Evolutionary conservation across 2,888 invertebrate species (phyloP).

Genomic region (Iselma pallidipennis): DNA sequence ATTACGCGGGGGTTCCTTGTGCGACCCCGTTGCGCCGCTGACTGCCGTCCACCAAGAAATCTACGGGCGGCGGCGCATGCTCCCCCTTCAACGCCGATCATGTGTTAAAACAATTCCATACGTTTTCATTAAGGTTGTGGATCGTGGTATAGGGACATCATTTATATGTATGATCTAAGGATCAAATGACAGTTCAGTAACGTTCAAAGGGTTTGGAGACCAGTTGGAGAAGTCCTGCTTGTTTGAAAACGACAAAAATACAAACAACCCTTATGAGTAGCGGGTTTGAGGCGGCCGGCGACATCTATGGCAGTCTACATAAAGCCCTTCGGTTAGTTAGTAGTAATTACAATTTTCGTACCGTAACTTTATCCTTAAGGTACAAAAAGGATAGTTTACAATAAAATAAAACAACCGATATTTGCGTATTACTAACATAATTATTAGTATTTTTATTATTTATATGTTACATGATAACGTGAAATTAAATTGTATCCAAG

Average conservation of each 20-base stretch:
- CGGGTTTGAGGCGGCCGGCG: background rate
- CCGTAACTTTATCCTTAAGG: no score
- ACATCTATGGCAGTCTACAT: background rate
- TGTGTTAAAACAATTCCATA: conserved; percentile 14
- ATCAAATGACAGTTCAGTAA: background rate
- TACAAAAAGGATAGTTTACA: background rate
- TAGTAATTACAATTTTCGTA: no score
- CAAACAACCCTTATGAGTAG: background rate
- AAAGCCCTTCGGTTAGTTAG: background rate
- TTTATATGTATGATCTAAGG: background rate
- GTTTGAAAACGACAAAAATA: background rate
- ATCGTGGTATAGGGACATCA: no score
- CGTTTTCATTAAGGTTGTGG: conserved; percentile 8
- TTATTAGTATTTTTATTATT: no score
- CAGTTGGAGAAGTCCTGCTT: background rate
- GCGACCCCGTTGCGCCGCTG: conserved; percentile 52
- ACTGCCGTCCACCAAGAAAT: conserved; percentile 43
- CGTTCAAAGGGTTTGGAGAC: background rate
- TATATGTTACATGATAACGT: no score
- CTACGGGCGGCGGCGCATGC: conserved; percentile 44
- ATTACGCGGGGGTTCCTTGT: conserved; percentile 52
- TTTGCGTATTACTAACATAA: background rate
- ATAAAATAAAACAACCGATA: background rate
- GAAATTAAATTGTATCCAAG: no score
- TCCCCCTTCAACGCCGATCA: conserved; percentile 23